phyloP scores from a whole-genome alignment of 2,888 invertebrate genomes.

The Drosophila percnosoma region DNA sequence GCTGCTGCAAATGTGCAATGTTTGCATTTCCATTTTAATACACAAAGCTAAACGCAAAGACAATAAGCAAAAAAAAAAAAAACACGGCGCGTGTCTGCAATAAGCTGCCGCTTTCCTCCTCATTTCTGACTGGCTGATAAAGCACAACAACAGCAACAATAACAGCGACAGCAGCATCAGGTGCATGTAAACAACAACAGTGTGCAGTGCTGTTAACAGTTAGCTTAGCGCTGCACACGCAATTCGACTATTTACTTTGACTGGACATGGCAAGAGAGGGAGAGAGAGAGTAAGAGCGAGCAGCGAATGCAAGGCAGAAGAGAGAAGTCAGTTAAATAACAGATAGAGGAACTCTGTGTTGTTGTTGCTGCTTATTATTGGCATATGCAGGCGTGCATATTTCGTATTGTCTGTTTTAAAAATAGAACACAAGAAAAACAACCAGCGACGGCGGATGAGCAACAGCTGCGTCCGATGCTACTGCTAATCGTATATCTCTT shows the following conservation, averaged over 20 bases:
- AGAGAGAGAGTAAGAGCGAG: not conserved
- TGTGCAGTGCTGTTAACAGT: slow-evolving; percentile 13
- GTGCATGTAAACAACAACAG: slow-evolving; percentile 46
- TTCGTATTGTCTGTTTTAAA: slow-evolving; percentile 5
- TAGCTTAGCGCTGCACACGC: slow-evolving; percentile 23
- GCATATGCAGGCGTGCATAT: slow-evolving; percentile 13
- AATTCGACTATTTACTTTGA: slow-evolving; percentile 4
- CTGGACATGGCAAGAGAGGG: not conserved
- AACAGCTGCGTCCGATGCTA: slow-evolving; percentile 4
- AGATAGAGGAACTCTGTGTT: slow-evolving; percentile 1
- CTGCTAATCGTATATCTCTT: not conserved
- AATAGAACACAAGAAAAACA: slow-evolving; percentile 8
- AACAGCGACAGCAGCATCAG: slow-evolving; percentile 44
- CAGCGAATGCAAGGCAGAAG: not conserved
- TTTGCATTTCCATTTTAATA: slow-evolving; percentile 30
- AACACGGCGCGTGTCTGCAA: slow-evolving; percentile 54
- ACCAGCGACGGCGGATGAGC: slow-evolving; percentile 1
- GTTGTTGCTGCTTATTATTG: slow-evolving; percentile 19
- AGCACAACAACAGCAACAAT: slow-evolving; percentile 41
- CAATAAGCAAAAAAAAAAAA: slow-evolving; percentile 3
- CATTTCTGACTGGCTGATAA: slow-evolving; percentile 36
- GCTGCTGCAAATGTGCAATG: slow-evolving; percentile 23
- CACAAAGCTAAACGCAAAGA: slow-evolving; percentile 22
- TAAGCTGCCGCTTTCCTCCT: slow-evolving; percentile 25
- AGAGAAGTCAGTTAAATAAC: not conserved